A percentile compares a stretch with the other conserved stretches of the same genome.
These are phyloP conservation scores for Dromas ardeola DNA, from an alignment of 2,113 vertebrate species.

Conservation along the genomic window DNA sequence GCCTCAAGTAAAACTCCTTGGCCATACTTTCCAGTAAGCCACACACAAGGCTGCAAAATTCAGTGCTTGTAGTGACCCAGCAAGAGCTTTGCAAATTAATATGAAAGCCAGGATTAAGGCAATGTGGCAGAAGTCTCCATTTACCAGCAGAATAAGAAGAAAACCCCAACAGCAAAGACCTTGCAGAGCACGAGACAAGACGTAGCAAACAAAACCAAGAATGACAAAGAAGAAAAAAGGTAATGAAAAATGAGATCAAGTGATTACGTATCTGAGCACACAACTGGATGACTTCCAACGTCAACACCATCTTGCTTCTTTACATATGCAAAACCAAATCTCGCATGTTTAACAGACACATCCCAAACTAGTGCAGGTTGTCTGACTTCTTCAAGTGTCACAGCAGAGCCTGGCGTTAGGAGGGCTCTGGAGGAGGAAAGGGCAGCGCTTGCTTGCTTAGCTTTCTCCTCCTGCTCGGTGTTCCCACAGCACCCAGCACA, in stretches of 20 bases:
- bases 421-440: neutral
- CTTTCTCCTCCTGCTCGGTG: neutral
- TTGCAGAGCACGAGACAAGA: neutral
- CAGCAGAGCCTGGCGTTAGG: neutral
- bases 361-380: neutral
- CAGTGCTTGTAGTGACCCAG: neutral
- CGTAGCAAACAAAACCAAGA: neutral
- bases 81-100: neutral
- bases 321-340: neutral
- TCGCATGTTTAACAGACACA: neutral
- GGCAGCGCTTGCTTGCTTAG: neutral
- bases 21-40: neutral
- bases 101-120: neutral
- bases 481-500: neutral
- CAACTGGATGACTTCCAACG: neutral
- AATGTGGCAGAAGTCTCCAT: neutral
- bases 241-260: neutral
- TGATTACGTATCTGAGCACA: neutral
- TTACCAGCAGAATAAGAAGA: neutral
- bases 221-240: neutral
- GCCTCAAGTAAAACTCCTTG: neutral
- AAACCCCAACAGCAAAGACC: neutral
- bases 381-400: neutral
- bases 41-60: neutral
- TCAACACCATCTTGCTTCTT: neutral